Base-by-base conservation (phyloP, 2,797 vertebrate species). In the Muscicapa comitata region DNA sequence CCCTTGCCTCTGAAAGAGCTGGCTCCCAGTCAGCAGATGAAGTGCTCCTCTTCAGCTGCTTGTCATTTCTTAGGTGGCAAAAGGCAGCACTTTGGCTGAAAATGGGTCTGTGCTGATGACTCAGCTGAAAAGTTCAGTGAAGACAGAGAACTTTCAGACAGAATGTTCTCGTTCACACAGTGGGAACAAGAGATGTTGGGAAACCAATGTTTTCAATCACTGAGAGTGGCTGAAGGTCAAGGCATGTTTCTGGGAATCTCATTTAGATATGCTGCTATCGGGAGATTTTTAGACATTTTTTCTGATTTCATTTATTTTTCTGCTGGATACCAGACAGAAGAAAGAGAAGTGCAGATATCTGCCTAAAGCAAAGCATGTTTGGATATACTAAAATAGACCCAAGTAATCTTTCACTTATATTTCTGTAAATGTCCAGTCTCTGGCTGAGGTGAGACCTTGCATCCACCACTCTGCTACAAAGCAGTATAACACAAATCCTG, bases 161-260 rank as follows among this genome's bases (percentile, higher is more conserved):
- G 8, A 78, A 79, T 35, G 71, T 53, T 68, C 73, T 67, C 8
- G 1, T 37, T 84, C 20, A 1, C 12, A 54, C 29, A 0, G 10
- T 10, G 20, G 0, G 0, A 92, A 72, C n/a, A 68, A 68, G 53
- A 72, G 47, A 35, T 9, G 45, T 17, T 84, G 73, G 47, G 53
- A 79, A 92, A 72, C 40, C 75, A 89, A 3, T 42, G 79, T 73
- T 87, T 83, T 51, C 80, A 61, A 48, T 77, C 79, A 55, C 75
- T n/a, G 67, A 80, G 47, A 95, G 75, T 59, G 63, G 72, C 37
- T 94, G 77, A 78, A 96, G 84, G 94, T 94, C 84, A 88, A 61
- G 67, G 28, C 37, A 50, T 31, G 18, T 63, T 88, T 89, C 93
- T 7, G 23, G 84, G 72, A 78, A 82, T 86, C 53, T 88, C 61